phyloP scores from a whole-genome alignment of 2,113 vertebrate species.

The Ceyx melanurus region DNA sequence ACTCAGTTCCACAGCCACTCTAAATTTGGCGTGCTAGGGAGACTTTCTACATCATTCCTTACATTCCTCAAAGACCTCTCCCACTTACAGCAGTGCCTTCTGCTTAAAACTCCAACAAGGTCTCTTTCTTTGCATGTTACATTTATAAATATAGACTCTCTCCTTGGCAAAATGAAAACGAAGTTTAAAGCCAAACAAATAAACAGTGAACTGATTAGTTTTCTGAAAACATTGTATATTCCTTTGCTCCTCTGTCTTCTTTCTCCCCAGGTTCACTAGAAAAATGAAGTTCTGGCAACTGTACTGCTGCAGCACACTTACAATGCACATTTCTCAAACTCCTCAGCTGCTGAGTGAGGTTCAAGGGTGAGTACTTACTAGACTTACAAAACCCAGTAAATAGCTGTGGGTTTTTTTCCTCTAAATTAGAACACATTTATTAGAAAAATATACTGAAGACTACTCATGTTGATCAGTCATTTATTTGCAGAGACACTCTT shows the following conservation, averaged over 20 bases:
- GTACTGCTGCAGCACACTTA: neutral
- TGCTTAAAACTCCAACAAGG: constrained; percentile 71
- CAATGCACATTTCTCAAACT: neutral
- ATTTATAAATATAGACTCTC: constrained; percentile 26
- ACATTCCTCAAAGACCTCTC: constrained; percentile 79
- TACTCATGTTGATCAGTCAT: neutral
- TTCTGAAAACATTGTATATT: neutral
- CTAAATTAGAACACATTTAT: neutral
- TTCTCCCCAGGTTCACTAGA: neutral
- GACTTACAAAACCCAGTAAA: neutral
- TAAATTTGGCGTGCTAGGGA: constrained; percentile 70
- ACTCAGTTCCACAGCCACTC: constrained; percentile 59
- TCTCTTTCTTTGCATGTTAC: constrained; percentile 65
- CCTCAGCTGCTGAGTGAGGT: neutral
- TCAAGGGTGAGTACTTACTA: neutral
- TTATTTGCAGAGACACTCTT: constrained; percentile 23
- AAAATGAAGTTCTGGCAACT: neutral
- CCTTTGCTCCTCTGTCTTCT: neutral
- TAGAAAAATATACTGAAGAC: constrained; percentile 4
- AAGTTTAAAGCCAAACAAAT: constrained; percentile 1
- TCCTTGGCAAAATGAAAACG: constrained; percentile 22
- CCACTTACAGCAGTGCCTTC: constrained; percentile 66
- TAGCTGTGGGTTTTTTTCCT: neutral
- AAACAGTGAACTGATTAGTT: neutral
- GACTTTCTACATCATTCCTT: constrained; percentile 80